phyloP scores from a whole-genome alignment of 2,888 invertebrate genomes.

The Spodoptera picta region DNA sequence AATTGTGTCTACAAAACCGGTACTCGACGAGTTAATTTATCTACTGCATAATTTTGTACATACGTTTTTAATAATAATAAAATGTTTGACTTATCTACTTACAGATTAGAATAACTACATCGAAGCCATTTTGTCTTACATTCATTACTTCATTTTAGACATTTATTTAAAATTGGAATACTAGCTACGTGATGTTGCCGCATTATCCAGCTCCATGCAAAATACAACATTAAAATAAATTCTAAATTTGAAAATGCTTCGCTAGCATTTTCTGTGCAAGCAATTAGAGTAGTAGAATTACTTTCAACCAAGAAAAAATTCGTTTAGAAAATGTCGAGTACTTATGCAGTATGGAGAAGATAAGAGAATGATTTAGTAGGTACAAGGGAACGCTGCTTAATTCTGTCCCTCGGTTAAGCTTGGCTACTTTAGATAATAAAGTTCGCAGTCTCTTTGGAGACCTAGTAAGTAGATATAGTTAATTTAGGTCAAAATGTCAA shows the following conservation, averaged over 20 bases:
- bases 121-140: neutral
- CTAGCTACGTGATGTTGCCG: neutral
- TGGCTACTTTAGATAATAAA: constrained; percentile 30
- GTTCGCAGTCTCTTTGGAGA: constrained; percentile 18
- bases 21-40: no score
- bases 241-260: constrained; percentile 26
- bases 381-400: constrained; percentile 16
- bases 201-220: constrained; percentile 1
- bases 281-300: constrained; percentile 20
- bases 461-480: neutral
- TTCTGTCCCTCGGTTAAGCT: constrained; percentile 7
- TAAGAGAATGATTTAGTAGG: constrained; percentile 38
- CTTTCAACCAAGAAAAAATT: constrained; percentile 3
- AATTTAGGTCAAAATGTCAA: constrained; percentile 17
- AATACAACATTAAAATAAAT: constrained; percentile 16
- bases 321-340: constrained; percentile 9
- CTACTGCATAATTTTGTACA: no score
- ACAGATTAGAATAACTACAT: neutral
- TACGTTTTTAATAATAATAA: neutral
- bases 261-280: constrained; percentile 4
- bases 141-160: neutral
- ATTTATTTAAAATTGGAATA: constrained; percentile 12
- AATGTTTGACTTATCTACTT: neutral
- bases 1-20: no score
- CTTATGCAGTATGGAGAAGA: constrained; percentile 20